These are phyloP conservation scores for Gallinago solitaria DNA, from an alignment of 2,797 vertebrate genomes.

Conservation along the genomic window DNA sequence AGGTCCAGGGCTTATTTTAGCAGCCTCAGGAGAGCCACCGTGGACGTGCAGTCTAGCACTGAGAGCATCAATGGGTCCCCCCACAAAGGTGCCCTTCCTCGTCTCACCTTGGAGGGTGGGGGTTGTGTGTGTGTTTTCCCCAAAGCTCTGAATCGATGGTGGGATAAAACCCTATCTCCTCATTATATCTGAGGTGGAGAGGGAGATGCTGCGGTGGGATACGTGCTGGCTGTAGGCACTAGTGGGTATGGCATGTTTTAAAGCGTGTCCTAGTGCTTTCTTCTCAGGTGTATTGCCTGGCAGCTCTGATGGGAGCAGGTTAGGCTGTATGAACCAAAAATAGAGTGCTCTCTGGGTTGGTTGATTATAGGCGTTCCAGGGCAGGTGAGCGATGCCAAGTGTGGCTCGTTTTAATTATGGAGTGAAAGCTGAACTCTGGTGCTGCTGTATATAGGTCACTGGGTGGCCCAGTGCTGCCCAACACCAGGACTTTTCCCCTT, in stretches of 20 bases:
- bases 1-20: constrained; percentile 74
- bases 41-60: constrained; percentile 82
- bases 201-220: rapidly evolving
- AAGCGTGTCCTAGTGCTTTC: not conserved
- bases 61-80: constrained; percentile 87
- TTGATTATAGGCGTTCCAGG: not conserved
- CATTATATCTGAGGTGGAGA: rapidly evolving
- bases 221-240: rapidly evolving
- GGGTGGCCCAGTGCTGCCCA: constrained; percentile 1
- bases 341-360: not conserved
- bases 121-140: not conserved
- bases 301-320: not conserved
- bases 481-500: not conserved
- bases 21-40: constrained; percentile 70
- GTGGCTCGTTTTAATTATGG: not conserved
- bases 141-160: rapidly evolving
- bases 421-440: not conserved
- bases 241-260: no score
- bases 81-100: constrained; percentile 76
- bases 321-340: not conserved
- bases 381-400: not conserved
- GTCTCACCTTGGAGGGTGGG: not conserved
- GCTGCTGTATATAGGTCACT: constrained; percentile 55
- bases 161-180: no score
- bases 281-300: rapidly evolving